A percentile compares a stretch with the other conserved stretches of the same genome.
These are phyloP conservation scores for Peromyscus californicus DNA, from an alignment of 2,113 vertebrate species.

Conservation along the genomic window DNA sequence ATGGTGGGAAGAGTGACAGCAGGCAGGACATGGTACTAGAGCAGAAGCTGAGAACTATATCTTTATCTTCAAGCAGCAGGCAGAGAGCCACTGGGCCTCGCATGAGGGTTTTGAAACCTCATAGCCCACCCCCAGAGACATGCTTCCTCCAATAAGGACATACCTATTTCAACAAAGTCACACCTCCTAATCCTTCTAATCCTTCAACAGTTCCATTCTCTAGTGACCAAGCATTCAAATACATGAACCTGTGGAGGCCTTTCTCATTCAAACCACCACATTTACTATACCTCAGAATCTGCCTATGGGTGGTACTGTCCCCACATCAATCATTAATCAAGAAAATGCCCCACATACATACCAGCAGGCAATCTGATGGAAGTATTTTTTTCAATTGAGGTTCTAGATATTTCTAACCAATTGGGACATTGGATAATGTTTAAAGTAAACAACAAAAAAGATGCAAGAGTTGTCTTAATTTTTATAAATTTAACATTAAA, in stretches of 20 bases:
- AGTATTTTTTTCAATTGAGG: neutral
- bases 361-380: neutral
- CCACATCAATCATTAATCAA: neutral
- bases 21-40: neutral
- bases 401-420: neutral
- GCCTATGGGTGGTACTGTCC: neutral
- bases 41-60: neutral
- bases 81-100: neutral
- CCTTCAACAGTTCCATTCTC: neutral
- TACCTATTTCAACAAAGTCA: neutral
- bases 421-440: neutral
- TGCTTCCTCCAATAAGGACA: neutral
- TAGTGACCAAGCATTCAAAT: neutral
- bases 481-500: neutral
- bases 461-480: neutral
- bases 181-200: neutral
- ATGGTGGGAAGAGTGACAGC: neutral
- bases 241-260: neutral
- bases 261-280: neutral
- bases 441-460: neutral
- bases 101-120: neutral
- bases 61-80: neutral
- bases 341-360: neutral
- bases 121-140: neutral
- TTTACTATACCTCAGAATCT: neutral